Conservation (phyloP, 1,140 invertebrate genomes). For the Diachasmimorpha longicaudata region DNA sequence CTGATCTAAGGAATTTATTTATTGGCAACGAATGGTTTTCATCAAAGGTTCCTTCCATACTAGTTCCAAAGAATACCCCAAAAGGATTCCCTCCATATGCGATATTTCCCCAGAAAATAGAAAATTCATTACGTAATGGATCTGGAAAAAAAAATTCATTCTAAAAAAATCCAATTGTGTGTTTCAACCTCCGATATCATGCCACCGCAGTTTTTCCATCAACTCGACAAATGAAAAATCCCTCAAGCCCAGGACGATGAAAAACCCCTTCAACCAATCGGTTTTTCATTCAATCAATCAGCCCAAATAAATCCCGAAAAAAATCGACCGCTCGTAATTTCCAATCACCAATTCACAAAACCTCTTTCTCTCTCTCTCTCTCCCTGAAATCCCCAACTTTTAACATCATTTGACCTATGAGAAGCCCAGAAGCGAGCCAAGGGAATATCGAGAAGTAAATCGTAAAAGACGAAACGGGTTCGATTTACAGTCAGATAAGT, state of each 20-base stretch:
- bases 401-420: neutral
- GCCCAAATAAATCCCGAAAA: neutral
- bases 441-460: slow-evolving; percentile 19
- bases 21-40: too few species aligned
- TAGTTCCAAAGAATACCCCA: too few species aligned
- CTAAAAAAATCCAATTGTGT: too few species aligned
- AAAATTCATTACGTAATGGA: too few species aligned
- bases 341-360: neutral
- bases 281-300: neutral
- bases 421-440: neutral
- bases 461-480: slow-evolving; percentile 21
- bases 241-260: neutral
- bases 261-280: neutral
- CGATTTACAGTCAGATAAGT: slow-evolving; percentile 25
- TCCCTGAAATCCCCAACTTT: neutral
- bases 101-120: too few species aligned
- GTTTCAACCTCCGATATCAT: neutral
- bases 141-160: too few species aligned
- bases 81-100: too few species aligned
- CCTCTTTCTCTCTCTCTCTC: too few species aligned
- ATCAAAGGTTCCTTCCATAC: too few species aligned
- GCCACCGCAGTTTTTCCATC: neutral
- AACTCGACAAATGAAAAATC: neutral
- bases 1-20: too few species aligned
- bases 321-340: neutral